These are phyloP conservation scores for Ennomos fuscantarius DNA, from an alignment of 2,888 invertebrate species.

Conservation along the genomic window DNA sequence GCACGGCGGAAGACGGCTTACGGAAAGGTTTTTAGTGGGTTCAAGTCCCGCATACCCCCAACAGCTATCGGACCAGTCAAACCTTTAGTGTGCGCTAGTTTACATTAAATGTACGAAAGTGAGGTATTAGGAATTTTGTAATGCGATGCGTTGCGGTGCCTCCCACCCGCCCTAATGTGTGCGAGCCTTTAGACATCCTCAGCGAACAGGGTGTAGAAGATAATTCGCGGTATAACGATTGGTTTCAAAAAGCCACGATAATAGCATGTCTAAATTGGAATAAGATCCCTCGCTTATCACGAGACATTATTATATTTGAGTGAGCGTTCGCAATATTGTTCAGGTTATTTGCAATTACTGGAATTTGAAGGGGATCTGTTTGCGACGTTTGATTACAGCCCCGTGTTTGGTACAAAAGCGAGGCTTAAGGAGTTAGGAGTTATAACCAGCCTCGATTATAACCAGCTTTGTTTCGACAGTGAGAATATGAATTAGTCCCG, in stretches of 20 bases:
- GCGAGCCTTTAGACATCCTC: no score
- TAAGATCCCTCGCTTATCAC: conserved; percentile 21
- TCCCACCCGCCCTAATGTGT: no score
- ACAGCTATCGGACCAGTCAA: no score
- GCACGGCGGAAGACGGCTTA: no score
- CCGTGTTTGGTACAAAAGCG: conserved; percentile 45
- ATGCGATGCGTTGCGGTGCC: no score
- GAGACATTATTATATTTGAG: conserved; percentile 35
- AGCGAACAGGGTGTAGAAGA: no score
- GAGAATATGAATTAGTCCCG: conserved; percentile 43
- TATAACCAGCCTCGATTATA: conserved; percentile 29
- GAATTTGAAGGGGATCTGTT: conserved; percentile 33
- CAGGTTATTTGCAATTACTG: conserved; percentile 35
- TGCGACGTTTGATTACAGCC: conserved; percentile 43
- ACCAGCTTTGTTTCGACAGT: conserved; percentile 44
- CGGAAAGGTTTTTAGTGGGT: no score
- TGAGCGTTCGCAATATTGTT: conserved; percentile 40
- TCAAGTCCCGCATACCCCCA: no score
- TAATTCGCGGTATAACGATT: conserved; percentile 6
- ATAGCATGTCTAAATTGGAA: conserved; percentile 25
- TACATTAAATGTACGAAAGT: no score
- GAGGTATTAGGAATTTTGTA: no score
- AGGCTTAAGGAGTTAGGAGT: conserved; percentile 21
- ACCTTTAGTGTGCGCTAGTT: no score
- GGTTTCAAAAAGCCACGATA: conserved; percentile 11